Conservation (phyloP, 2,888 invertebrate species). For the Anagyrus pseudococci region DNA sequence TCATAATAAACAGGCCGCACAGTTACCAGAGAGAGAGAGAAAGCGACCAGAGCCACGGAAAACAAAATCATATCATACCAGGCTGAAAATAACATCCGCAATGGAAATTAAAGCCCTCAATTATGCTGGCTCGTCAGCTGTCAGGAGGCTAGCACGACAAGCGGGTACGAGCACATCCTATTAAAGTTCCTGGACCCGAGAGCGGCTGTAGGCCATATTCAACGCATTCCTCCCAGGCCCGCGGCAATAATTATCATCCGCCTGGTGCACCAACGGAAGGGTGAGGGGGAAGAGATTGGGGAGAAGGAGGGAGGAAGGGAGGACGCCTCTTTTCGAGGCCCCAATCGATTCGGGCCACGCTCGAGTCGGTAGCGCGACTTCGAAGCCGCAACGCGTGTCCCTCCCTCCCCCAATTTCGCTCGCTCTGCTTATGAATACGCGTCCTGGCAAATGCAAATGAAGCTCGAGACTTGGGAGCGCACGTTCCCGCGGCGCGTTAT, state of each 20-base stretch:
- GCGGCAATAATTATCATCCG: background rate
- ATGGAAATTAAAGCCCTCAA: too few relatives aligned
- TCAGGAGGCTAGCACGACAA: too few relatives aligned
- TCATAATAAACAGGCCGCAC: too few relatives aligned
- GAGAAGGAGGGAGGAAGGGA: too few relatives aligned
- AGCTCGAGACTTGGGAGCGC: background rate
- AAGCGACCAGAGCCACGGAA: too few relatives aligned
- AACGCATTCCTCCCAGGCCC: background rate
- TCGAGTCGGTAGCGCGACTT: background rate
- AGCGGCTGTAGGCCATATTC: background rate
- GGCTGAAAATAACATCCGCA: too few relatives aligned
- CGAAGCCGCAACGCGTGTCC: background rate
- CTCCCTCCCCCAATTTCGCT: slow-evolving; percentile 14
- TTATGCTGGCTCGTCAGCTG: too few relatives aligned
- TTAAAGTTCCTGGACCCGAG: background rate
- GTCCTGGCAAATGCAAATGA: slow-evolving; percentile 22
- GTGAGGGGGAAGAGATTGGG: too few relatives aligned
- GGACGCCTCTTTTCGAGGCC: background rate
- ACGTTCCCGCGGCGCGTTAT: slow-evolving; percentile 13
- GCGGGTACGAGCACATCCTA: too few relatives aligned
- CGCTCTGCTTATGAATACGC: slow-evolving; percentile 17
- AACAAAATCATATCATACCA: too few relatives aligned
- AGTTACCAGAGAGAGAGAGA: too few relatives aligned
- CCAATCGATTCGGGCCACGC: background rate
- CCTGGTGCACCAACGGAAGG: too few relatives aligned